Conservation (phyloP, 1,140 invertebrate genomes). For the Atta texana region DNA sequence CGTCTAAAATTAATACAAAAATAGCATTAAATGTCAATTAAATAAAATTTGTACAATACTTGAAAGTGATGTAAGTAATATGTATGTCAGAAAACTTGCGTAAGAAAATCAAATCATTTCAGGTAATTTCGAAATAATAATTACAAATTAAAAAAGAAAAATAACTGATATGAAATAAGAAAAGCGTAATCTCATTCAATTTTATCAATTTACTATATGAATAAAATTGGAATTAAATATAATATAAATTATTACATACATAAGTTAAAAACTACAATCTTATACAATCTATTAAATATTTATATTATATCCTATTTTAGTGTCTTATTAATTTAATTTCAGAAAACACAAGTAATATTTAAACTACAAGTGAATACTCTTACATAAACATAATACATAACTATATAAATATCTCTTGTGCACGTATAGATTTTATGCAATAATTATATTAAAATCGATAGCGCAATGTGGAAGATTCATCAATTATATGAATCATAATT, state of each 20-base stretch:
- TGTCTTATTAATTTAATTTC: not conserved
- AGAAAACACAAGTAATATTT: not conserved
- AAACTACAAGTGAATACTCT: not conserved
- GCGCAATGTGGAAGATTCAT: not conserved
- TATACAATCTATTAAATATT: slow-evolving; percentile 2
- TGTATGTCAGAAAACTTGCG: not conserved
- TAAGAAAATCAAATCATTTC: slow-evolving; percentile 5
- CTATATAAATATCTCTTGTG: not conserved
- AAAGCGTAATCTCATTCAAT: not conserved
- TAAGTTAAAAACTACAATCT: not conserved
- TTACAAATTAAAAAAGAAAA: not conserved
- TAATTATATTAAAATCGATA: slow-evolving; percentile 7
- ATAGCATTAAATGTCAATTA: slow-evolving; percentile 68
- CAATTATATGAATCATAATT: slow-evolving; percentile 38
- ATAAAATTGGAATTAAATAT: not conserved
- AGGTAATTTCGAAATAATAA: not conserved
- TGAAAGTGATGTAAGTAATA: not conserved
- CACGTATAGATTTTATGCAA: not conserved
- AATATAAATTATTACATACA: not conserved
- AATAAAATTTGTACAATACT: slow-evolving; percentile 12
- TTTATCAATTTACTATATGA: not conserved
- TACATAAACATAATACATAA: no score
- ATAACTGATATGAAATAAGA: not conserved
- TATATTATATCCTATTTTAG: not conserved
- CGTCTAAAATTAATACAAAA: slow-evolving; percentile 73